Conservation (phyloP, 2,797 vertebrate species). For the Sardinella longiceps region DNA sequence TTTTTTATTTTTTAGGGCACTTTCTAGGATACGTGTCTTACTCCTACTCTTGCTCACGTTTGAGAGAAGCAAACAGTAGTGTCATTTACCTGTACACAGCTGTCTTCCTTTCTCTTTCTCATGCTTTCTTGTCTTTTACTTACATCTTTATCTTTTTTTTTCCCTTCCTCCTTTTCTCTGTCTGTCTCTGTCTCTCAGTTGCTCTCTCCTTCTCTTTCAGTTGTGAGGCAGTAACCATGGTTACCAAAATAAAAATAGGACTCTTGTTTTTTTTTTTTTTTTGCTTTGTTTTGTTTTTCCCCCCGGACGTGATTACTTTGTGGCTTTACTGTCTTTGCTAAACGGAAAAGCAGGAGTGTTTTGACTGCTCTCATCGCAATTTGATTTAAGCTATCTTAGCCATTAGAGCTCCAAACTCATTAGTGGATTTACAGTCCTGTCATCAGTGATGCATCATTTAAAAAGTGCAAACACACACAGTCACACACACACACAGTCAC, state of each 20-base stretch:
- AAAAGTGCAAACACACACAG: background rate
- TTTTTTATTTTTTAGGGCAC: background rate
- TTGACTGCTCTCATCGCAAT: background rate
- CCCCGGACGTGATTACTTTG: constrained; percentile 46
- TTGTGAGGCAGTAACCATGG: constrained; percentile 53
- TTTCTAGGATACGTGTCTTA: background rate
- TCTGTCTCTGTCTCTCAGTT: background rate
- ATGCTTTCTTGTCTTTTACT: background rate
- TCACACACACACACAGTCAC: too few relatives aligned
- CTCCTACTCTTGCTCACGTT: background rate
- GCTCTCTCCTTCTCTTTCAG: constrained; percentile 17
- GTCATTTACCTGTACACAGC: background rate
- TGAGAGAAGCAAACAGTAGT: background rate
- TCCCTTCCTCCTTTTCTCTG: background rate
- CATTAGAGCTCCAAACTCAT: background rate
- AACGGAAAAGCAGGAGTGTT: background rate
- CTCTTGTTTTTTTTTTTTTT: constrained; percentile 29
- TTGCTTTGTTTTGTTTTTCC: too few relatives aligned
- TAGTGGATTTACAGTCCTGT: background rate
- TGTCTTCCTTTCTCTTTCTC: background rate
- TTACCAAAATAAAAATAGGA: constrained; percentile 54
- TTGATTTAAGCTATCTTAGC: background rate
- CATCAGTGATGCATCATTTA: background rate
- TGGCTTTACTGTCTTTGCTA: background rate
- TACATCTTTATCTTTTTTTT: background rate